Evolutionary conservation across 2,797 vertebrate genomes (phyloP).

Genomic region (Pseudomugil tenellus): DNA sequence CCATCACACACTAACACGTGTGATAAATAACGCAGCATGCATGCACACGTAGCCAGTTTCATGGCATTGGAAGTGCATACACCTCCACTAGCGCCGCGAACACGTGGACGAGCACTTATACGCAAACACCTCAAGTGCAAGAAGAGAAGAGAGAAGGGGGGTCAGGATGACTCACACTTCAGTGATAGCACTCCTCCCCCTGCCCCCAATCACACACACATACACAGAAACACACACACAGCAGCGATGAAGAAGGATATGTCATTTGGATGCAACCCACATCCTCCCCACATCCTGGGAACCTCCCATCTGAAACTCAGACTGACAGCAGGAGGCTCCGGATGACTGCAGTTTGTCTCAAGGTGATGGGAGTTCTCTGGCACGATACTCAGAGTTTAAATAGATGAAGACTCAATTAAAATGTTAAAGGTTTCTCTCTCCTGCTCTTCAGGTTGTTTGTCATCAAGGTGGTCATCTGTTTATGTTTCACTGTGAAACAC

Average conservation of each 20-base stretch:
- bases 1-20: conserved; percentile 19
- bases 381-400: conserved; percentile 18
- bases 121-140: conserved; percentile 39
- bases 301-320: conserved; percentile 65
- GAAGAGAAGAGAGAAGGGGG: conserved; percentile 51
- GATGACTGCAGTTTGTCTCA: conserved; percentile 43
- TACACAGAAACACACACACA: conserved; percentile 20
- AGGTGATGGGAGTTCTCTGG: conserved; percentile 53
- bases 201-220: conserved; percentile 18
- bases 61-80: conserved; percentile 12
- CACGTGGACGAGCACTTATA: neutral
- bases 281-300: conserved; percentile 73
- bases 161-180: conserved; percentile 78
- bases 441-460: neutral
- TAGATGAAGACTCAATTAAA: neutral
- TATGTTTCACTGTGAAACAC: neutral
- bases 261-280: conserved; percentile 74
- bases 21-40: conserved; percentile 22
- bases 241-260: conserved; percentile 44
- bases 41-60: conserved; percentile 5
- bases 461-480: neutral
- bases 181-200: conserved; percentile 65
- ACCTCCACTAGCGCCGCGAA: neutral
- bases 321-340: conserved; percentile 58
- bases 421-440: neutral